Evolutionary conservation across 2,113 vertebrate genomes (phyloP), one percentile per base, ranked within the genome.

Genomic region (Ploceus nigricollis): DNA sequence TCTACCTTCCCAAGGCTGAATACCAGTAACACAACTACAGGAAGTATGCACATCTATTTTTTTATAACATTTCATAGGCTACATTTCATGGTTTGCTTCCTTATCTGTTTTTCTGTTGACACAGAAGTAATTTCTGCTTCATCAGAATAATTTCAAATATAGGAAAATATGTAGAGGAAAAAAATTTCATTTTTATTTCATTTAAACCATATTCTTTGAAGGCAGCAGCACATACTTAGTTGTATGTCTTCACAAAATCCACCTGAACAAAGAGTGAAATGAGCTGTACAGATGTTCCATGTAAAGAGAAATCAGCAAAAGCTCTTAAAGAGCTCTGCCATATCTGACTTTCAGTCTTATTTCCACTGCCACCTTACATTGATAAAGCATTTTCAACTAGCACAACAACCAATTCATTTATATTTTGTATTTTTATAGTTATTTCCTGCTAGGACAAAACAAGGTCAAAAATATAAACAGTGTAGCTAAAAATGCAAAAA

Each of bases 281-380:
- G 79, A 90, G 61, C 51, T 92, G 60, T 87, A 56, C 64, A 71
- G 48, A 44, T 78, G 22, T 56, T 83, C 45, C 64, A 27, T 40
- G 81, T 40, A 39, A 93, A 90, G 87, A 92, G 60, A 94, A 96
- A 93, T 64, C 60, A 81, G 79, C 44, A 40, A 90, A 79, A 78
- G 11, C 13, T 89, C 51, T 82, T 53, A 18, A 47, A 1, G 3
- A 89, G 23, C 33, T 72, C 30, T 89, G 65, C 33, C 82, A 39
- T 42, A 35, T 65, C 63, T 85, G 66, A 53, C 42, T 90, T 51
- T 31, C 47, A 85, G 24, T 25, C 50, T 47, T 25, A 93, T 81
- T 94, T 83, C 56, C 45, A 48, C 64, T 37, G 22, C 33, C 44
- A 81, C 35, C 50, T 73, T 54, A 58, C 20, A 37, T 1, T 20